Conservation (phyloP, 2,113 vertebrate genomes). For the Austrofundulus limnaeus region DNA sequence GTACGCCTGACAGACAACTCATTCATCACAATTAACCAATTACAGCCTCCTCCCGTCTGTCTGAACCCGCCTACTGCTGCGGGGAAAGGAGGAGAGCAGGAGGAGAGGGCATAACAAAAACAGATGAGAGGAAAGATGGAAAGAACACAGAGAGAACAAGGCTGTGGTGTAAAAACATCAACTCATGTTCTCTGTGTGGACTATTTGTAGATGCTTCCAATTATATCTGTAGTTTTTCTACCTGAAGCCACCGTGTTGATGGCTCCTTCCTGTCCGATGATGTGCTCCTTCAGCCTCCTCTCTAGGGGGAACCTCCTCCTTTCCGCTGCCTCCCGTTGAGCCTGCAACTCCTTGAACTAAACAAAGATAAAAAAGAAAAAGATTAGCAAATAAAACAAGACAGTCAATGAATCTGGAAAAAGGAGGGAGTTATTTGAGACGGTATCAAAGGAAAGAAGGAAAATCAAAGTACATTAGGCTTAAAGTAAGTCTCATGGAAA, state of each 20-base stretch:
- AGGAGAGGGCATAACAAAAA: conserved; percentile 9
- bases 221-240: conserved; percentile 44
- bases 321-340: conserved; percentile 84
- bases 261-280: conserved; percentile 94
- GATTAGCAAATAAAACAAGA: not conserved
- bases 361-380: not conserved
- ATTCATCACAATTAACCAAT: conserved; percentile 90
- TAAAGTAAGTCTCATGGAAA: too few relatives aligned
- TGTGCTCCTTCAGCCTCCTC: conserved; percentile 90
- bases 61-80: conserved; percentile 68
- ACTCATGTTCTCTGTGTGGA: not conserved
- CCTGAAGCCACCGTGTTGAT: conserved; percentile 93
- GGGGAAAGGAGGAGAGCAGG: conserved; percentile 48
- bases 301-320: conserved; percentile 92
- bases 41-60: conserved; percentile 77
- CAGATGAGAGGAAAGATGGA: conserved; percentile 6
- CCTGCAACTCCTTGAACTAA: conserved; percentile 88
- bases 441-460: not conserved
- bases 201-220: not conserved
- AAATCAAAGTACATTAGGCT: not conserved
- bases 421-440: not conserved
- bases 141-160: not conserved
- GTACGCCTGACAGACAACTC: conserved; percentile 79
- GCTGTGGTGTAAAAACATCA: not conserved
- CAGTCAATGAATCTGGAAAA: conserved; percentile 10